Evolutionary conservation across 92 coral and sea anemone species (phyloP).

Genomic region (Actinernus sp.): DNA sequence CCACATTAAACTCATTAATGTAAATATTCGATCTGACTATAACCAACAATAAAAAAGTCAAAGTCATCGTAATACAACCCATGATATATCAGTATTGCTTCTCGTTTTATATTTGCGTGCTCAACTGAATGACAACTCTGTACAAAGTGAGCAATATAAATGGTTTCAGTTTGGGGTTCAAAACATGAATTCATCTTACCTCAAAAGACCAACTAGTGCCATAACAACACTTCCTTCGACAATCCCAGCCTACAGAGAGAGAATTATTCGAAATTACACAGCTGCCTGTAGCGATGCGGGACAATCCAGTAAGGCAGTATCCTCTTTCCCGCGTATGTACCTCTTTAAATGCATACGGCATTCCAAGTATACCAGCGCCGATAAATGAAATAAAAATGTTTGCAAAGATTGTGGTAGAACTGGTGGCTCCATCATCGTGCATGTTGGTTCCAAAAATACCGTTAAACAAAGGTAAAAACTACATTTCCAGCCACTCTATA

Average conservation of each 20-base stretch:
- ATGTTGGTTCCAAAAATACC: neutral
- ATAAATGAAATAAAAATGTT: slow-evolving; percentile 96
- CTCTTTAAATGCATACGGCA: slow-evolving; percentile 98
- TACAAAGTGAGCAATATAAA: no score
- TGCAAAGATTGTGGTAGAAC: slow-evolving; percentile 94
- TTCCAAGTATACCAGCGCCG: slow-evolving; percentile 99
- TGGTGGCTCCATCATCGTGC: slow-evolving; percentile 94
- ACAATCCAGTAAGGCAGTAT: neutral
- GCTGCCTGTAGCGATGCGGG: slow-evolving; percentile 31
- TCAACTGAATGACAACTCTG: no score
- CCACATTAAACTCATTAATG: no score
- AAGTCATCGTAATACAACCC: no score
- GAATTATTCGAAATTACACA: slow-evolving; percentile 2
- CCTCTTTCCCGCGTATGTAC: slow-evolving; percentile 32
- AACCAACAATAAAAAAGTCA: no score
- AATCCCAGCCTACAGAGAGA: slow-evolving; percentile 81
- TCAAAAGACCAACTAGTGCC: slow-evolving; percentile 84
- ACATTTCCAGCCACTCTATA: no score
- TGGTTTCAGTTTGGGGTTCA: neutral
- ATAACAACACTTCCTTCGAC: slow-evolving; percentile 90
- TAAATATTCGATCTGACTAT: no score
- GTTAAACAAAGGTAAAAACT: no score
- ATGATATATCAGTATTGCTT: no score
- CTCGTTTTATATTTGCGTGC: no score
- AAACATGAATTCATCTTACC: slow-evolving; percentile 60